phyloP scores from a whole-genome alignment of 2,113 vertebrate genomes.

The Cebidichthys violaceus region DNA sequence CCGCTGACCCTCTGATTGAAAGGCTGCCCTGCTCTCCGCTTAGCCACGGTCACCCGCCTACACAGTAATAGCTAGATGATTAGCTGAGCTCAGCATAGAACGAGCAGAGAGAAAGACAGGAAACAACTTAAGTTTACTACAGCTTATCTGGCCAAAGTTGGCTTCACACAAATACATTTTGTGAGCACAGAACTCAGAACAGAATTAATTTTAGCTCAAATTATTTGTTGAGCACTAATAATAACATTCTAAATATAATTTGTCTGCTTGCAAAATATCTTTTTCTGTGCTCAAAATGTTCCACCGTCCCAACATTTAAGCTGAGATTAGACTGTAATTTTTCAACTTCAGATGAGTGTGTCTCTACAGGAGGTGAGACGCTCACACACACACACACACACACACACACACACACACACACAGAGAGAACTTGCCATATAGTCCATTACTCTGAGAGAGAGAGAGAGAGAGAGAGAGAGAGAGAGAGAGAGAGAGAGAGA shows the following conservation, averaged over 20 bases:
- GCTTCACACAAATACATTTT: neutral
- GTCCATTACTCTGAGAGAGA: constrained; percentile 47
- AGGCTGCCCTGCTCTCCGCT: no score
- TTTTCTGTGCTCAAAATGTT: neutral
- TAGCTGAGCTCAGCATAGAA: no score
- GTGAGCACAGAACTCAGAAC: neutral
- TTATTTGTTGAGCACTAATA: neutral
- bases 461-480: constrained; percentile 12
- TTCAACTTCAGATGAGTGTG: constrained; percentile 16
- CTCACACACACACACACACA: neutral
- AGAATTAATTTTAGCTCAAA: neutral
- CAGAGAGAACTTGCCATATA: constrained; percentile 11
- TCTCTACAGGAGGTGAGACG: neutral
- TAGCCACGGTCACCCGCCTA: no score
- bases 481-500: constrained; percentile 17
- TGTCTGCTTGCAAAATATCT: neutral
- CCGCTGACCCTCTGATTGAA: no score
- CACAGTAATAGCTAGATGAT: neutral
- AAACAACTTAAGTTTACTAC: neutral
- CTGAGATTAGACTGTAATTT: constrained; percentile 4
- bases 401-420: constrained; percentile 4
- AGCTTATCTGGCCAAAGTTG: neutral
- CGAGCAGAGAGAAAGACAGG: neutral
- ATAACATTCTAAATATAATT: neutral
- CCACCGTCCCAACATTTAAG: neutral